phyloP scores from a whole-genome alignment of 2,113 vertebrate species.

The Heptranchias perlo region DNA sequence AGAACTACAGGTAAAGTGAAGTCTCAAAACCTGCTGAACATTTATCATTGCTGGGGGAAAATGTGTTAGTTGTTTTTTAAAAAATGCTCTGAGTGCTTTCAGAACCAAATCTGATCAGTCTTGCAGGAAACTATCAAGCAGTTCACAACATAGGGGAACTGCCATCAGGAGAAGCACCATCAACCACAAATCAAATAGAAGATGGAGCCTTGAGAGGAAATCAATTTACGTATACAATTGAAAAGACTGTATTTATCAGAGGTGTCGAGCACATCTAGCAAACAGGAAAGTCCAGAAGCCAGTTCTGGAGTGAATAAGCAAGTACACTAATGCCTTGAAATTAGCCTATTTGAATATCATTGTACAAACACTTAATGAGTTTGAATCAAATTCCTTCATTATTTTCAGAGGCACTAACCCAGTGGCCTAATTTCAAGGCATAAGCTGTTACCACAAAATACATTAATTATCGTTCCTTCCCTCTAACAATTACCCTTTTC shows the following conservation, averaged over 20 bases:
- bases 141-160: constrained; percentile 42
- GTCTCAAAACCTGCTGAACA: not conserved
- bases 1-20: not conserved
- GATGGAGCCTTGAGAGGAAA: constrained; percentile 55
- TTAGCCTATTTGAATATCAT: not conserved
- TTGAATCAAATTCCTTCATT: not conserved
- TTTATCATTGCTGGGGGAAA: not conserved
- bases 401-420: not conserved
- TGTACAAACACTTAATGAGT: not conserved
- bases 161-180: constrained; percentile 46
- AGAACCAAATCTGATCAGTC: constrained; percentile 49
- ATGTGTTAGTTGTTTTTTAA: constrained; percentile 36
- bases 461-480: not conserved
- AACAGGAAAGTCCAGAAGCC: constrained; percentile 45
- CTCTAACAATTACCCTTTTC: not conserved
- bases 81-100: constrained; percentile 52
- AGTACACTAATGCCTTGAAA: not conserved
- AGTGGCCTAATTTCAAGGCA: not conserved
- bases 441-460: not conserved
- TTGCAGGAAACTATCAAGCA: constrained; percentile 45
- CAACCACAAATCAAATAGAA: constrained; percentile 54
- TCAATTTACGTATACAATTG: constrained; percentile 48
- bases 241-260: constrained; percentile 52
- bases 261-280: constrained; percentile 45
- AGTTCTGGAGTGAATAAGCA: not conserved